phyloP scores from a whole-genome alignment of 2,797 vertebrate genomes.

The Scomberomorus guttatus region DNA sequence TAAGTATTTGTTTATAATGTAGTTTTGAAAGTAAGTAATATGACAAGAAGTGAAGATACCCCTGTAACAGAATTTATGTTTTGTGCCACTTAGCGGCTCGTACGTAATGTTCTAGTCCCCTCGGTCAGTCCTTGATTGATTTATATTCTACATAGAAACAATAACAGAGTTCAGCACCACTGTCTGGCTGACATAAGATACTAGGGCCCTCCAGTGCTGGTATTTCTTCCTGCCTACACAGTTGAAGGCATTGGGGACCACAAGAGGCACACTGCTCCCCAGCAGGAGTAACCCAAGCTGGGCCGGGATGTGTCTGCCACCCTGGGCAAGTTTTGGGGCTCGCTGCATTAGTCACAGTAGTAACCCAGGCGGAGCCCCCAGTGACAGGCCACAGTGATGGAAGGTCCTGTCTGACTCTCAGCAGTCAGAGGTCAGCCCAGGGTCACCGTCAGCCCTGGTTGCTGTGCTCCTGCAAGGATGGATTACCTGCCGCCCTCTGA shows the following conservation, averaged over 20 bases:
- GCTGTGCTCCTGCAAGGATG: slow-evolving; percentile 48
- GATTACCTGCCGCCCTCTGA: slow-evolving; percentile 64
- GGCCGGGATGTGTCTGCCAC: slow-evolving; percentile 49
- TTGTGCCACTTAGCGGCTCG: not conserved
- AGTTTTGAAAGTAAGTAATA: not conserved
- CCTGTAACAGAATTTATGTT: not conserved
- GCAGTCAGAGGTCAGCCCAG: slow-evolving; percentile 58
- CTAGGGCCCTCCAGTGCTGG: not conserved
- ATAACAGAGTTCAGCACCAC: slow-evolving; percentile 1
- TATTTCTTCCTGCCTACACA: slow-evolving; percentile 27
- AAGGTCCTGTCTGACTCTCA: slow-evolving; percentile 60
- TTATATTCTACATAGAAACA: slow-evolving; percentile 13
- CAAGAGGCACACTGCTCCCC: slow-evolving; percentile 17
- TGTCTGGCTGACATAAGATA: slow-evolving; percentile 35
- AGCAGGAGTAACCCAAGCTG: slow-evolving; percentile 67
- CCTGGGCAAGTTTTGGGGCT: slow-evolving; percentile 56
- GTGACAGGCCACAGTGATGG: slow-evolving; percentile 70
- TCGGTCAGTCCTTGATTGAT: not conserved
- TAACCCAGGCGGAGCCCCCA: slow-evolving; percentile 41
- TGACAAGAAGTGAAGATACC: not conserved
- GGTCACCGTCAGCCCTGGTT: slow-evolving; percentile 38
- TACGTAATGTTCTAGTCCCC: not conserved
- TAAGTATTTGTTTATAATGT: not conserved
- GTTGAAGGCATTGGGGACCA: slow-evolving; percentile 14
- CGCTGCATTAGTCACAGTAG: slow-evolving; percentile 74